Percentiles rank a stretch among this genome's conserved stretches.
phyloP scores from a whole-genome alignment of 92 coral and sea anemone genomes.

The Phenganax subtilis region DNA sequence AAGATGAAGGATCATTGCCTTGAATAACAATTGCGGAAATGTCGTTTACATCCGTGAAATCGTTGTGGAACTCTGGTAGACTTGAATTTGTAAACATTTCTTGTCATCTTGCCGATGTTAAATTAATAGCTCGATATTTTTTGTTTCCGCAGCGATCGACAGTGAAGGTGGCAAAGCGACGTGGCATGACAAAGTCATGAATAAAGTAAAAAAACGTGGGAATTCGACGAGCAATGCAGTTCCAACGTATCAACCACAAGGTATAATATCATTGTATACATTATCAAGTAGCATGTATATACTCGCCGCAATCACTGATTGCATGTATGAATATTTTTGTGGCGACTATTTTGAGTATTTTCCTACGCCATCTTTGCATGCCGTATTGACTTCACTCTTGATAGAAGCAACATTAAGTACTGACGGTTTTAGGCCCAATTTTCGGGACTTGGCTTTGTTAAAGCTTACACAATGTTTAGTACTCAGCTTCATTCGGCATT shows the following conservation, averaged over 20 bases:
- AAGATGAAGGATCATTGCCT: not conserved
- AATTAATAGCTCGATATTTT: constrained; percentile 12
- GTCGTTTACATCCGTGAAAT: constrained; percentile 33
- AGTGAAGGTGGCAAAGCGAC: constrained; percentile 31
- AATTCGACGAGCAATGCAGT: constrained; percentile 10
- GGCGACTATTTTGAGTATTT: no score
- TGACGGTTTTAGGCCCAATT: no score
- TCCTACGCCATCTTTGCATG: no score
- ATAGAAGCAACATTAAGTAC: no score
- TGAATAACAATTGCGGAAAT: constrained; percentile 5
- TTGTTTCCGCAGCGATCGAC: constrained; percentile 13
- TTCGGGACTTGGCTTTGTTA: no score
- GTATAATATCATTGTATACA: constrained; percentile 2
- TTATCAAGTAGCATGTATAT: not conserved
- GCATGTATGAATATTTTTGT: not conserved
- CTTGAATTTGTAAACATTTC: not conserved
- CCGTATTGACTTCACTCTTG: no score
- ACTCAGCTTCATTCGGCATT: no score
- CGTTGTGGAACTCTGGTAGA: constrained; percentile 27
- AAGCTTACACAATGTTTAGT: no score
- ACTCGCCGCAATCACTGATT: not conserved
- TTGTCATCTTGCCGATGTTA: not conserved
- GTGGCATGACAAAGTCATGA: constrained; percentile 37
- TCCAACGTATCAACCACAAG: constrained; percentile 24
- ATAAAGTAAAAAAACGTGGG: constrained; percentile 27